Evolutionary conservation across 2,888 invertebrate genomes (phyloP).

Genomic region (Ischnus inquisitorius): DNA sequence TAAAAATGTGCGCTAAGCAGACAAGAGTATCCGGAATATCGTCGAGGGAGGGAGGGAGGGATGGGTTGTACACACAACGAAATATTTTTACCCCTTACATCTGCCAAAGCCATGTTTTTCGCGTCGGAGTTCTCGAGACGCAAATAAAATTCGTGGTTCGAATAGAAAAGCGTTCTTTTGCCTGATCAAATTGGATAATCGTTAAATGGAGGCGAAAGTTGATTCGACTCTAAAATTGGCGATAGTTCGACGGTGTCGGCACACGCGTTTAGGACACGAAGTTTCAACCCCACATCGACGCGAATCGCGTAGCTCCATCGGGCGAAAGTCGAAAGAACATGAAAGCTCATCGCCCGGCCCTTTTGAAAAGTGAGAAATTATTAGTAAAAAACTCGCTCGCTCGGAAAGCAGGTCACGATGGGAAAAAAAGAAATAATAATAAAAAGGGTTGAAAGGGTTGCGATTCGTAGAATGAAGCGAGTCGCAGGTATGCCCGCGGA

Average conservation of each 20-base stretch:
- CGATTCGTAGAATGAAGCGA: constrained; percentile 41
- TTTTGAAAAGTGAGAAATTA: constrained; percentile 69
- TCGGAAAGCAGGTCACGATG: constrained; percentile 70
- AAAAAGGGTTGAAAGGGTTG: constrained; percentile 72
- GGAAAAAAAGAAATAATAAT: constrained; percentile 38
- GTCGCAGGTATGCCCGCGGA: constrained; percentile 67
- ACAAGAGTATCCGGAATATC: constrained; percentile 19
- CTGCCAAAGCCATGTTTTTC: constrained; percentile 42
- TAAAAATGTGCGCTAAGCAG: constrained; percentile 5
- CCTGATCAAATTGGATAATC: constrained; percentile 49
- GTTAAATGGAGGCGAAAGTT: constrained; percentile 62
- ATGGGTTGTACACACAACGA: not conserved
- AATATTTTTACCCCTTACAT: constrained; percentile 36
- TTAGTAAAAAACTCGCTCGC: constrained; percentile 73
- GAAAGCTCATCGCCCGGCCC: constrained; percentile 23
- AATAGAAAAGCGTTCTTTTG: not conserved
- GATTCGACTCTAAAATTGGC: constrained; percentile 59
- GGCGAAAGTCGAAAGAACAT: constrained; percentile 38
- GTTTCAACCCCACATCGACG: constrained; percentile 27
- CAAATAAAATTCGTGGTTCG: not conserved
- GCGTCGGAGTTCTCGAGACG: not conserved
- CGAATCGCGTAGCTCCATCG: constrained; percentile 37
- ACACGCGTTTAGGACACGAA: constrained; percentile 35
- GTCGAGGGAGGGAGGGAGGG: constrained; percentile 28
- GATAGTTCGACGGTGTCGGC: constrained; percentile 19